Conservation (phyloP, 2,888 invertebrate species). For the Lissocephala sabroskyi region DNA sequence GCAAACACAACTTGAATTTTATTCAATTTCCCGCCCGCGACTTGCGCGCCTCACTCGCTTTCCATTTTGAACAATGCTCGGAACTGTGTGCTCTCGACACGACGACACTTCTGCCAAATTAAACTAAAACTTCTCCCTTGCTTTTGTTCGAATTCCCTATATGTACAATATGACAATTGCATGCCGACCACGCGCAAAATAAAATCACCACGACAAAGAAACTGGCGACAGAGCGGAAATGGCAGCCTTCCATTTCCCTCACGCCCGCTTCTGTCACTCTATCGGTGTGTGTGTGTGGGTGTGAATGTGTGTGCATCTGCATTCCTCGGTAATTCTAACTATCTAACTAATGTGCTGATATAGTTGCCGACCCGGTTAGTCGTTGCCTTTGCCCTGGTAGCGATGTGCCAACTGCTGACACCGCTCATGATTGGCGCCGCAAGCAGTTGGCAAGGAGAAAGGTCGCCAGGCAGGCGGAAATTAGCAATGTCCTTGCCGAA, state of each 20-base stretch:
- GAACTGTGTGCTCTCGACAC: conserved; percentile 11
- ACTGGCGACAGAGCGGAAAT: too few species aligned
- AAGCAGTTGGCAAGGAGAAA: conserved; percentile 34
- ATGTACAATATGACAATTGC: conserved; percentile 27
- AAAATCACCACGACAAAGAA: too few species aligned
- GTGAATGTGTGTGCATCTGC: neutral
- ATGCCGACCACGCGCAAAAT: too few species aligned
- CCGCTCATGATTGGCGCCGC: conserved; percentile 54
- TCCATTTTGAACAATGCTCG: neutral
- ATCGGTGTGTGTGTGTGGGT: neutral
- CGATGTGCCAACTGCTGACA: conserved; percentile 7
- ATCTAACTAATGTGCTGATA: conserved; percentile 68
- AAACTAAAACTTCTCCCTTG: conserved; percentile 5
- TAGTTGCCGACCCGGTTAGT: conserved; percentile 43
- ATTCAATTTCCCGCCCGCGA: neutral
- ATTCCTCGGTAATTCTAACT: conserved; percentile 41
- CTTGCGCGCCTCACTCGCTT: neutral
- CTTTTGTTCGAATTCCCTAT: conserved; percentile 9
- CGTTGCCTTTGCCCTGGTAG: conserved; percentile 4
- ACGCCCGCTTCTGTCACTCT: too few species aligned
- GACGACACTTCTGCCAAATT: conserved; percentile 6
- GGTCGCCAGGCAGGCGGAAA: conserved; percentile 45
- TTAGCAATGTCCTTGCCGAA: conserved; percentile 29
- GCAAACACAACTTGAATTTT: neutral
- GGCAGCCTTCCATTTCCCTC: too few species aligned